These are phyloP conservation scores for Crenuchus spilurus DNA, from an alignment of 2,797 vertebrate genomes.

Conservation along the genomic window DNA sequence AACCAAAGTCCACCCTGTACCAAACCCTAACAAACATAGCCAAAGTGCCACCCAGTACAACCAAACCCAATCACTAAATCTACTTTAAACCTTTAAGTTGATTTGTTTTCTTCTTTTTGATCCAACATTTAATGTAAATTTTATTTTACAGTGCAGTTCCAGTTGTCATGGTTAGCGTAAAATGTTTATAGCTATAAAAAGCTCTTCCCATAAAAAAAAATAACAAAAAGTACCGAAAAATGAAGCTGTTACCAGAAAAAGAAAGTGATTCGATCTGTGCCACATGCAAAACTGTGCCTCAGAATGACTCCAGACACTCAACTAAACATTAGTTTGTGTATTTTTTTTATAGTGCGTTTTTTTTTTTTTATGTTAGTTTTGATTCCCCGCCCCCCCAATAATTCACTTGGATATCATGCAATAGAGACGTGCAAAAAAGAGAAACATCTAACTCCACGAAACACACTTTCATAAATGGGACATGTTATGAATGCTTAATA, in stretches of 20 bases:
- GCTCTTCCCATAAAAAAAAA: conserved; percentile 67
- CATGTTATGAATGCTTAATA: conserved; percentile 84
- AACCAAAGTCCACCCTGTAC: too few relatives aligned
- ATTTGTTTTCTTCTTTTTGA: neutral
- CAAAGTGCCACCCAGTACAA: too few relatives aligned
- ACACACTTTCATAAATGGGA: conserved; percentile 84
- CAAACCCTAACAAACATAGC: too few relatives aligned
- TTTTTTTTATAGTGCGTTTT: conserved; percentile 57
- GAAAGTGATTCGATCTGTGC: conserved; percentile 75
- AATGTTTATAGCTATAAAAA: conserved; percentile 63
- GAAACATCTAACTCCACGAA: conserved; percentile 84
- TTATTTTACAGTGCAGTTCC: conserved; percentile 53
- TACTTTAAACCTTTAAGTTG: conserved; percentile 7
- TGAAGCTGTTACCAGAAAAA: conserved; percentile 43
- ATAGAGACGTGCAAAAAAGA: conserved; percentile 85
- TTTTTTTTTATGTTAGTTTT: conserved; percentile 64
- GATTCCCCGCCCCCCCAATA: conserved; percentile 66
- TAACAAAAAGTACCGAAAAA: conserved; percentile 31
- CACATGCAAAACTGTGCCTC: conserved; percentile 81
- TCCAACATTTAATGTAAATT: conserved; percentile 30
- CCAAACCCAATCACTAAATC: conserved; percentile 10
- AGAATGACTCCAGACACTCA: conserved; percentile 76
- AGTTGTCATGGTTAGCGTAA: conserved; percentile 55
- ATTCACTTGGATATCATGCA: conserved; percentile 87
- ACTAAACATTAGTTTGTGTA: conserved; percentile 55